Conservation (phyloP, 2,888 invertebrate genomes). For the Ptilodon capucinus region DNA sequence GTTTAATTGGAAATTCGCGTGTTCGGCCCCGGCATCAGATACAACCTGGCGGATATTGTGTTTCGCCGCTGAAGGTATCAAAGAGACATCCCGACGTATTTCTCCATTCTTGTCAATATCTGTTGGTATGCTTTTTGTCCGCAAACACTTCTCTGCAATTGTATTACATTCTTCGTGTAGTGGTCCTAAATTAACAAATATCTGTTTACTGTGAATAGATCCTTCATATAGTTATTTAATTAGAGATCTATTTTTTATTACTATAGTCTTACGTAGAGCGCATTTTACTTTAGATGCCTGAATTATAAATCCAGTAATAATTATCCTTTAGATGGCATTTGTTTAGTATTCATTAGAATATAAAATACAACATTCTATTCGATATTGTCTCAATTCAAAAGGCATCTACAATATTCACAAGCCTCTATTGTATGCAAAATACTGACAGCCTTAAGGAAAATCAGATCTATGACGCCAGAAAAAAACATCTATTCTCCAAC, state of each 20-base stretch:
- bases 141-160: too few species aligned
- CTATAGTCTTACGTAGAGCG: too few species aligned
- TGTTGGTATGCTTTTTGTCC: too few species aligned
- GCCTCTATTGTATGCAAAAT: conserved; percentile 46
- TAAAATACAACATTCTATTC: not conserved
- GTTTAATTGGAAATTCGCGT: conserved; percentile 32
- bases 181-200: too few species aligned
- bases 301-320: too few species aligned
- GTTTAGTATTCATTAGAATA: too few species aligned
- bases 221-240: too few species aligned
- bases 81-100: not conserved
- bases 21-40: conserved; percentile 24
- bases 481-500: conserved; percentile 46
- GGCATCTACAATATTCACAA: conserved; percentile 45
- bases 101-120: not conserved
- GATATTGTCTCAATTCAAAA: not conserved
- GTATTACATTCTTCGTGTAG: too few species aligned
- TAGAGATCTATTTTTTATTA: too few species aligned
- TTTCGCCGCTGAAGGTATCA: conserved; percentile 18
- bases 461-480: conserved; percentile 40
- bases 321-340: too few species aligned
- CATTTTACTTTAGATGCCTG: too few species aligned
- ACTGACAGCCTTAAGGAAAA: conserved; percentile 52
- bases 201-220: too few species aligned
- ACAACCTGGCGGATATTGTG: conserved; percentile 25